Evolutionary conservation across 1,140 invertebrate species (phyloP), one percentile per base, ranked within the genome.

Genomic region (Teleopsis dalmanni): DNA sequence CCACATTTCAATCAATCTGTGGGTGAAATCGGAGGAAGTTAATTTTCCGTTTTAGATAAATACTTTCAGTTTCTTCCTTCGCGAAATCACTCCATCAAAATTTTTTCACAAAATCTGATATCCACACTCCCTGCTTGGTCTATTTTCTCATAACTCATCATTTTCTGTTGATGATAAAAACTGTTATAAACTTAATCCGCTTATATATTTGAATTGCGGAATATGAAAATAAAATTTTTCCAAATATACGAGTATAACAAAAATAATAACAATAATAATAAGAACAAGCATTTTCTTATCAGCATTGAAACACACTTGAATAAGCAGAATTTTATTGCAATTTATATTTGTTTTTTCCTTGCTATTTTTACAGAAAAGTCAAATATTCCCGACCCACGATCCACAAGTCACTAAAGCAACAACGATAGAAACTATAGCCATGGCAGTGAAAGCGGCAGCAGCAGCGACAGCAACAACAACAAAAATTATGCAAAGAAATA

Each of bases 151-250:
- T 10, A 43, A 31, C 26, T 31, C 35, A 29, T 16, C 35, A 47
- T 9, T 19, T 47, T n/a, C 8, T 35, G 34, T 18, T 18, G 19
- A 19, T 14, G 16, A 38, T 10, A 45, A 26, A 43, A 31, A 45
- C 44, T 44, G 44, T 50, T 50, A 50, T 50, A 36, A 50, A 47
- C 33, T 43, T 52, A 52, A 52, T 52, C 50, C 45, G 50, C 37
- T 52, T 52, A 52, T 23, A 26, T 21, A 31, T 38, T 38, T 48
- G 23, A 40, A 23, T 31, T 38, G 23, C 21, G 27, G 33, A 22
- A 35, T 16, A 18, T 14, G 26, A 2, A 45, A 33, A 40, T 25
- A 31, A 47, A 40, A 25, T 18, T 36, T n/a, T 27, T 38, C n/a
- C 1, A 46, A 25, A 46, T 34, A 29, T 16, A 31, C 10, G 33